Conservation (phyloP, 2,797 vertebrate species). For the Chrosomus eos region DNA sequence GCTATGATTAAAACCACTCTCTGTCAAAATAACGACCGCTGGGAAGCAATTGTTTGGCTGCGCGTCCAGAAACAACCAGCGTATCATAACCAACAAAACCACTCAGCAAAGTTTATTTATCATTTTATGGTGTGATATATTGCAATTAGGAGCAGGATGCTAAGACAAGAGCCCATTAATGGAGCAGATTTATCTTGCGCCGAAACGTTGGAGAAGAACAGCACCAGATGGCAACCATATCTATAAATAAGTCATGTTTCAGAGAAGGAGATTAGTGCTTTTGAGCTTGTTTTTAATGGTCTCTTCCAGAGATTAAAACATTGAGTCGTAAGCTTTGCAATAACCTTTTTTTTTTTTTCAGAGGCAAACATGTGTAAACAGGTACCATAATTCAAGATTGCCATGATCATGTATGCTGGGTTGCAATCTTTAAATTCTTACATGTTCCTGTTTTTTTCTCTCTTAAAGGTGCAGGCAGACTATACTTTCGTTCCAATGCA, state of each 20-base stretch:
- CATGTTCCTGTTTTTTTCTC: neutral
- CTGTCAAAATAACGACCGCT: constrained; percentile 70
- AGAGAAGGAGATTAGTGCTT: constrained; percentile 79
- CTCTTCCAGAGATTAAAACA: constrained; percentile 75
- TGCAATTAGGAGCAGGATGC: constrained; percentile 52
- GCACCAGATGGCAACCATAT: constrained; percentile 81
- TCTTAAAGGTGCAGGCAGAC: neutral
- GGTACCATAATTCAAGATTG: constrained; percentile 48
- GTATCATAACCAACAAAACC: constrained; percentile 59
- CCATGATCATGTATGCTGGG: neutral
- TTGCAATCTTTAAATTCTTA: neutral
- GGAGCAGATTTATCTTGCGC: constrained; percentile 51
- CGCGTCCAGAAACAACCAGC: constrained; percentile 49
- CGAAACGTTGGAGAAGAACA: constrained; percentile 52
- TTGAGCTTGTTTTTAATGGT: constrained; percentile 80
- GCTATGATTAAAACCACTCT: constrained; percentile 71
- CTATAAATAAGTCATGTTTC: constrained; percentile 80
- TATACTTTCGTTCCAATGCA: neutral
- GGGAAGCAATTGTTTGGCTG: constrained; percentile 56
- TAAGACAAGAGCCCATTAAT: constrained; percentile 46
- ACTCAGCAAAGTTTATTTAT: constrained; percentile 62
- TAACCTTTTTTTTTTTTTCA: constrained; percentile 68
- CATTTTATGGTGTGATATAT: constrained; percentile 61
- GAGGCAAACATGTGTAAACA: constrained; percentile 64
- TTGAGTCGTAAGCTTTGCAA: constrained; percentile 72